Evolutionary conservation across 2,797 vertebrate species (phyloP), one percentile per base, ranked within the genome.

Genomic region (Poliocrania exsul): DNA sequence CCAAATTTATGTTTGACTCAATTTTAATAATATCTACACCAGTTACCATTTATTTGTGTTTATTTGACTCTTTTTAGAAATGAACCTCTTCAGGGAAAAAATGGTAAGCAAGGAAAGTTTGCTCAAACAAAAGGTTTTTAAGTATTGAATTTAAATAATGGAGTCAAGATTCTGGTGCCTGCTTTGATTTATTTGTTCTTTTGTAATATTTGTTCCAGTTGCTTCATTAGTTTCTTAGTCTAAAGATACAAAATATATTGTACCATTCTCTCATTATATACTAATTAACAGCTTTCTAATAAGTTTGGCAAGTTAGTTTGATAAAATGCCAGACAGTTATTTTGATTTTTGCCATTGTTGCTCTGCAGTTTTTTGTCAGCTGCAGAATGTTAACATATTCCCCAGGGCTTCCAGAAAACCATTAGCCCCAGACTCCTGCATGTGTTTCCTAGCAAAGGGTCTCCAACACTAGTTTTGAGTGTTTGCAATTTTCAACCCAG

Each of bases 401-500:
- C 70, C 25, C 20, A 62, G 37, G 47, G 75, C 26, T 88, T 82
- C 31, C 31, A 87, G 77, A 87, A 88, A 93, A 25, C 29, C n/a
- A 31, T 47, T 91, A 67, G 20, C 13, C n/a, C 16, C 66, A 4
- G 37, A 44, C 44, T 92, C 92, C 29, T 74, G 9, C 42, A 35
- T 54, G 13, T 64, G 17, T 50, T 6, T 42, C 28, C 16, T 60
- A 86, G 47, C 17, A 71, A 88, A 81, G 56, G 40, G 31, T 28
- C 47, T 94, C 66, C 81, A 77, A 53, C 13, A 33, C 38, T 53
- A 90, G 58, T 85, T 89, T 57, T 69, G 42, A 93, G 38, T 79
- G 51, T 70, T 86, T 91, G 31, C 72, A 88, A 62, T 82, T 97
- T 95, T 96, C 47, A 84, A n/a, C 61, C 25, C 71, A 94, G 74